Evolutionary conservation across 2,113 vertebrate species (phyloP), one percentile per base, ranked within the genome.

Genomic region (Vidua macroura): DNA sequence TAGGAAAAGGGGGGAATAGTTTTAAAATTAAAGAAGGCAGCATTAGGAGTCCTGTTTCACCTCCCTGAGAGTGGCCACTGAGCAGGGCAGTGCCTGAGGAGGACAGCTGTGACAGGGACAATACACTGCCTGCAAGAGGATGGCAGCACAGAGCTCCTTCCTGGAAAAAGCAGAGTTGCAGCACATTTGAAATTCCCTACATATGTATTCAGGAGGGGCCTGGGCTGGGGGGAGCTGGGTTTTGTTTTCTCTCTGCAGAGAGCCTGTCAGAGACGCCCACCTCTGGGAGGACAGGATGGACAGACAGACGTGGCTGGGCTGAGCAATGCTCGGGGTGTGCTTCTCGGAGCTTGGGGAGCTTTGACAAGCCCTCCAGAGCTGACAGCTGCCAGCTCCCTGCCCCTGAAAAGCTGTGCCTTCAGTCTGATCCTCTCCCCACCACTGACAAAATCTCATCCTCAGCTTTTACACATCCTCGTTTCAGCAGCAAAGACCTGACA

Each of bases 241-340:
- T 83, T 80, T 70, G 37, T 73, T 74, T 91, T 68, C 18, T 84
- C 91, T 84, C 85, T 68, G 80, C 79, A 75, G 77, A 80, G 60
- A 20, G 82, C 55, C 84, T 96, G 95, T 95, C 95, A 95, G 83
- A 92, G 59, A n/a, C 0, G 0, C 14, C 60, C 84, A 76, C 44
- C 89, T 39, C 70, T 2, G n/a, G 91, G 93, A 85, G 79, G 59
- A 33, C 13, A 27, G 94, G 84, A 83, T 74, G 91, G 95, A 88
- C 72, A 88, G 77, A 73, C 9, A 75, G 92, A 89, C n/a, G 52
- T 89, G 88, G 94, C 84, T 82, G 78, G 64, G 88, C 78, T 89
- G 46, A 74, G 66, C 56, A 78, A 94, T 92, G 81, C 88, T 55
- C 1, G 0, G n/a, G 31, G 46, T 33, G 48, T 69, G 64, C 92